Percentiles rank a stretch among this genome's conserved stretches.
phyloP scores from a whole-genome alignment of 1,140 invertebrate species.

The Laupala kohalensis region DNA sequence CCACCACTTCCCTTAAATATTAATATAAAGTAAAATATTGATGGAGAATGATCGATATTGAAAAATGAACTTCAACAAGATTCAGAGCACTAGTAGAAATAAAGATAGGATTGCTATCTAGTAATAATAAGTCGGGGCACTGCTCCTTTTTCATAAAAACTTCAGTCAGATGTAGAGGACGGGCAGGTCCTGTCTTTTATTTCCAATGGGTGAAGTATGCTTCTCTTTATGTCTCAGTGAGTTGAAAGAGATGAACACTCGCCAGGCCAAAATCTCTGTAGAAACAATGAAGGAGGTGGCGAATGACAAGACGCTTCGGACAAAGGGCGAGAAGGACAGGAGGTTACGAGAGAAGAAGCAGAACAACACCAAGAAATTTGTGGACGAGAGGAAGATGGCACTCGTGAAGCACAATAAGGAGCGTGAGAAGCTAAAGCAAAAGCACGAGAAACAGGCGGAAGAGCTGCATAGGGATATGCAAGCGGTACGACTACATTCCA shows the following conservation, averaged over 20 bases:
- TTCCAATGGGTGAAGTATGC: background rate
- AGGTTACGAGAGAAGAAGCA: conserved; percentile 90
- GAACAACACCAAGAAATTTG: conserved; percentile 97
- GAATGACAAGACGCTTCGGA: conserved; percentile 89
- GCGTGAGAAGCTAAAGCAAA: conserved; percentile 81
- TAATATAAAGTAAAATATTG: no score
- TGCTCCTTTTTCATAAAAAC: no score
- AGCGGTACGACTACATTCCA: conserved; percentile 49
- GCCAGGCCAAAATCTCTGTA: conserved; percentile 90
- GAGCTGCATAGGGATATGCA: conserved; percentile 82
- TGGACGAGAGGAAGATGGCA: conserved; percentile 81
- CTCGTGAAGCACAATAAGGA: conserved; percentile 81
- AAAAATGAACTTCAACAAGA: no score
- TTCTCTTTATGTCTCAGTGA: conserved; percentile 42
- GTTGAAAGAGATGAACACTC: conserved; percentile 89
- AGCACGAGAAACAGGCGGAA: conserved; percentile 85
- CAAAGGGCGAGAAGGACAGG: conserved; percentile 92
- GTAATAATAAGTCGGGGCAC: no score
- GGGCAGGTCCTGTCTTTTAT: no score
- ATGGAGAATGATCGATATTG: no score
- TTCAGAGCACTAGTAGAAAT: no score
- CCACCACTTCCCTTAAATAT: no score
- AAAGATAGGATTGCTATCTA: no score
- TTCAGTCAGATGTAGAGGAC: no score
- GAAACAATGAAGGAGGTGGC: conserved; percentile 91